A percentile compares a stretch with the other conserved stretches of the same genome.
These are phyloP conservation scores for Tetrapedia diversipes DNA, from an alignment of 2,888 invertebrate species.

Conservation along the genomic window DNA sequence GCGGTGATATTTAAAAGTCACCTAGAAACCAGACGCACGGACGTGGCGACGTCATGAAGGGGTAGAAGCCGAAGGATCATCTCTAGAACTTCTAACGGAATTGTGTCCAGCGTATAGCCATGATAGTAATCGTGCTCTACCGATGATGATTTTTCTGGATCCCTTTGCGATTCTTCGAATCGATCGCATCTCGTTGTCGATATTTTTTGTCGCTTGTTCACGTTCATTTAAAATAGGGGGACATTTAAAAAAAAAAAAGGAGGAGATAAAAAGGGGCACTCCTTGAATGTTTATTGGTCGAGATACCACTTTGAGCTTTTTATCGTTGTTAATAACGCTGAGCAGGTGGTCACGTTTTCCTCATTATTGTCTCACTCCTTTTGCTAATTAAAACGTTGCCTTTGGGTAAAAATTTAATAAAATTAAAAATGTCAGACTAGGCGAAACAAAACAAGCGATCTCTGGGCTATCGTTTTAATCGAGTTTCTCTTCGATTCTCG, in stretches of 20 bases:
- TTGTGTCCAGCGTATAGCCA: conserved; percentile 69
- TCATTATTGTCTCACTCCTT: background rate
- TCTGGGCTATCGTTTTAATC: conserved; percentile 11
- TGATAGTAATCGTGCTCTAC: background rate
- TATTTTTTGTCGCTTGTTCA: conserved; percentile 58
- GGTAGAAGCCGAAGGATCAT: conserved; percentile 76
- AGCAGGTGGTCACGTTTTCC: background rate
- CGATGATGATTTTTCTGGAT: background rate
- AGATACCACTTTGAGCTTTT: conserved; percentile 8
- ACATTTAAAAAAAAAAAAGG: conserved; percentile 9
- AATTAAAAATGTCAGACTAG: conserved; percentile 61
- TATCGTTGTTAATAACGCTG: background rate
- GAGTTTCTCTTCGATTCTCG: conserved; percentile 33
- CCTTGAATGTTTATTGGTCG: background rate
- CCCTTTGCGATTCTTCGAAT: conserved; percentile 14
- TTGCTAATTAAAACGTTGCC: conserved; percentile 27
- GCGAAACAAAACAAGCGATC: conserved; percentile 55
- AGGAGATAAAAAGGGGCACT: background rate
- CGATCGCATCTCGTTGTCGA: conserved; percentile 17
- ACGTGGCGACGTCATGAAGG: conserved; percentile 73
- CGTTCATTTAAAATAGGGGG: conserved; percentile 61
- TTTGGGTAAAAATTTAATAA: conserved; percentile 63
- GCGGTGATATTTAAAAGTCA: conserved; percentile 43
- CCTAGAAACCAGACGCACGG: conserved; percentile 79
- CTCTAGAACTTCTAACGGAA: conserved; percentile 79